A percentile compares a stretch with the other conserved stretches of the same genome.
These are phyloP conservation scores for Eupithecia insigniata DNA, from an alignment of 2,888 invertebrate genomes.

Conservation along the genomic window DNA sequence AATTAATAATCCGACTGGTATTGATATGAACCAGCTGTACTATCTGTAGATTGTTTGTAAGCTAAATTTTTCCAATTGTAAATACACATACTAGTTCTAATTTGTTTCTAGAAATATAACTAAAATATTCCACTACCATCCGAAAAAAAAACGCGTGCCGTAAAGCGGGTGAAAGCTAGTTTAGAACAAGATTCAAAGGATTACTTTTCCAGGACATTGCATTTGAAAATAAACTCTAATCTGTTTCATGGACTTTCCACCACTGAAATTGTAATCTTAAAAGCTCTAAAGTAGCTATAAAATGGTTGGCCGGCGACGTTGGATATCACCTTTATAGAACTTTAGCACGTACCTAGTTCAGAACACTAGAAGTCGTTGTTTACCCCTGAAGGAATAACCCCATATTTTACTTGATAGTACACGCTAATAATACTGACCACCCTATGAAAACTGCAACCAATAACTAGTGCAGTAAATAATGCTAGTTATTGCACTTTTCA, in stretches of 20 bases:
- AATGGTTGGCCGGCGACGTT: neutral
- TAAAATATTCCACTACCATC: too few relatives aligned
- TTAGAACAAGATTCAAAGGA: neutral
- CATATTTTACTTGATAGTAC: neutral
- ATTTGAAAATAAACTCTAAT: neutral
- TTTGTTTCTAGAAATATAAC: too few relatives aligned
- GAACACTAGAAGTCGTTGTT: neutral
- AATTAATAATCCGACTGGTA: too few relatives aligned
- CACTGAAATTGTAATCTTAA: neutral
- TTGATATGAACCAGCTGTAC: too few relatives aligned
- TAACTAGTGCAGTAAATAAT: too few relatives aligned
- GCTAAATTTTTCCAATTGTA: too few relatives aligned
- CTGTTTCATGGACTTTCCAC: neutral
- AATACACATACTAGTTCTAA: too few relatives aligned
- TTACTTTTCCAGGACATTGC: neutral
- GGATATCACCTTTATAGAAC: neutral
- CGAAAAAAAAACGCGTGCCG: neutral
- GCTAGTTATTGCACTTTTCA: too few relatives aligned
- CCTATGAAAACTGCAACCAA: too few relatives aligned
- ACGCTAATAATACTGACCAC: too few relatives aligned
- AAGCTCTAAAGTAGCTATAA: neutral
- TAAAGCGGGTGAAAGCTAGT: neutral
- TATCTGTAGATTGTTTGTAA: too few relatives aligned
- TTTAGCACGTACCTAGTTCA: neutral
- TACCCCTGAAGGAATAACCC: neutral